phyloP scores from a whole-genome alignment of 2,797 vertebrate genomes.

The Myoxocephalus aenaeus region DNA sequence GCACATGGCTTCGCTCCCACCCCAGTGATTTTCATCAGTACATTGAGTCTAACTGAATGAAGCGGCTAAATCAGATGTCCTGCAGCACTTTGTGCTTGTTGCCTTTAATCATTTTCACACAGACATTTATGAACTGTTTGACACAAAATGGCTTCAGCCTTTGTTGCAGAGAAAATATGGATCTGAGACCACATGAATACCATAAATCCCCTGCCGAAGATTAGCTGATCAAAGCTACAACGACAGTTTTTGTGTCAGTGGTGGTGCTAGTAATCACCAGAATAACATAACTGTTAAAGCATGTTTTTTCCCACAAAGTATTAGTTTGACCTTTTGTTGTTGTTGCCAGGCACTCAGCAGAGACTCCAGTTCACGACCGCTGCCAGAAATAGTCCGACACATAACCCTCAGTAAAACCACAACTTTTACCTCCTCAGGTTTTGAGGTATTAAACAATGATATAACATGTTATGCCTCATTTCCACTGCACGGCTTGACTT shows the following conservation, averaged over 20 bases:
- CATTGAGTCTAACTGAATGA: slow-evolving; percentile 41
- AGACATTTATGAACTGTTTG: slow-evolving; percentile 29
- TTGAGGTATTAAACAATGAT: not conserved
- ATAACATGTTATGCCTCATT: not conserved
- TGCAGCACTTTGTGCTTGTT: slow-evolving; percentile 25
- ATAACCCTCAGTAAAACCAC: slow-evolving; percentile 3
- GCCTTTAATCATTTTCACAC: slow-evolving; percentile 46
- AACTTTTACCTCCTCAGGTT: not conserved
- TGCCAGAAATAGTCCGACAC: not conserved
- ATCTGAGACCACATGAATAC: slow-evolving; percentile 20
- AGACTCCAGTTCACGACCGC: not conserved
- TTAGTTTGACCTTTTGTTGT: slow-evolving; percentile 6
- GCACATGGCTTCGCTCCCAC: slow-evolving; percentile 50
- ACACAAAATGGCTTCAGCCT: not conserved
- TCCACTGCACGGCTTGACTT: too few relatives aligned
- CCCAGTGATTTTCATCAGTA: slow-evolving; percentile 41
- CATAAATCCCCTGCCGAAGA: slow-evolving; percentile 21
- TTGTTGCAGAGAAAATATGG: slow-evolving; percentile 22
- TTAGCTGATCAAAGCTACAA: slow-evolving; percentile 16
- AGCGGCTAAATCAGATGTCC: slow-evolving; percentile 48
- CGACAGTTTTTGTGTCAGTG: not conserved
- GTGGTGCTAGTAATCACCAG: slow-evolving; percentile 14
- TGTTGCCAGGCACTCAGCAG: not conserved
- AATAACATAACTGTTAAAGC: not conserved
- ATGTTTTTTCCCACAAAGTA: not conserved